Base-by-base conservation (phyloP, 2,797 vertebrate species). In the Scarus forsteni region DNA sequence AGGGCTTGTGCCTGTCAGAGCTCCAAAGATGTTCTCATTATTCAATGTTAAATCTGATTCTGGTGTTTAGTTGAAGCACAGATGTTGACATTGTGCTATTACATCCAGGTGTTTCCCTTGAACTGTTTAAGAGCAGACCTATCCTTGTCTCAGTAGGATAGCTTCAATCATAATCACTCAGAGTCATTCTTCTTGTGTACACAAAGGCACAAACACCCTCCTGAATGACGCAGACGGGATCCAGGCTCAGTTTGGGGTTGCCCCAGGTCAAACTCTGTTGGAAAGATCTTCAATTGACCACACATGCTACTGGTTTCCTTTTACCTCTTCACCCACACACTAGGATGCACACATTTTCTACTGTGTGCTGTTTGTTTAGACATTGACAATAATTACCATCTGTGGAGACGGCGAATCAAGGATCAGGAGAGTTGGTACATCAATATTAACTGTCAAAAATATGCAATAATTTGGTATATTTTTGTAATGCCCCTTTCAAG, bases 241-340 rank as follows among this genome's bases (percentile, higher is more conserved):
- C 87, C 90, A 92, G 89, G 77, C 88, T 68, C 79, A 70, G 75
- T 86, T 76, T 88, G 85, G 85, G 83, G 66, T 87, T 84, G 85
- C 84, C 77, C 78, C 74, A 18, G 91, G 89, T 92, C 88, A 80
- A 62, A 68, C 75, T 81, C 69, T 75, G 85, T 77, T 91, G 90
- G 89, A 92, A 91, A 90, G 84, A 84, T 88, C 72, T 52, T 66
- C 85, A 91, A 89, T 86, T 91, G 89, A 89, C 90, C 87, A 88
- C 92, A 92, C 79, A 88, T 91, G 92, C 89, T 91, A 89, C 88
- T 78, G 86, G 86, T 90, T 87, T 69, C 57, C 83, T 70, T 64
- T 84, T 67, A 79, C 70, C 60, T 76, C 62, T 75, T 71, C 74
- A 77, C 70, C 45, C 79, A 75, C 77, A 65, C 58, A 88, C 35